A percentile compares a stretch with the other conserved stretches of the same genome.
Conservation (phyloP, 2,888 invertebrate genomes). For the Spodoptera picta region DNA sequence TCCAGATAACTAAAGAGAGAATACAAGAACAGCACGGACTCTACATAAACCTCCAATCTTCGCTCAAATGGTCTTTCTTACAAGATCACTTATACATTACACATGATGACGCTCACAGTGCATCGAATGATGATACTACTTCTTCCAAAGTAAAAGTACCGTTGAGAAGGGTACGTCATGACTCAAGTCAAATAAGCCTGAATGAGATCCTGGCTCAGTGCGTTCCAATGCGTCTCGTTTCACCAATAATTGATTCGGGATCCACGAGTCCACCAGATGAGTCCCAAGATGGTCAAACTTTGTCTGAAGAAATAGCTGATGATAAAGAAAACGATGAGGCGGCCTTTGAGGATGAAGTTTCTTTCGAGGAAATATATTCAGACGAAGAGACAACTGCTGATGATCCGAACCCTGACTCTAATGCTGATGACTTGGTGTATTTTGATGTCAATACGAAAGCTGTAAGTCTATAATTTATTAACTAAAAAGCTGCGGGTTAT, state of each 20-base stretch:
- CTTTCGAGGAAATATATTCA: slow-evolving; percentile 26
- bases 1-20: slow-evolving; percentile 57
- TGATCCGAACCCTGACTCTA: slow-evolving; percentile 12
- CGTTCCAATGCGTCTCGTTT: too few relatives aligned
- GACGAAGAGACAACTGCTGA: slow-evolving; percentile 32
- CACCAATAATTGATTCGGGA: too few relatives aligned
- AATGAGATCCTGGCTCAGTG: too few relatives aligned
- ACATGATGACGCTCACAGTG: slow-evolving; percentile 26
- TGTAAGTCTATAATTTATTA: slow-evolving; percentile 1
- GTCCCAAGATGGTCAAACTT: too few relatives aligned
- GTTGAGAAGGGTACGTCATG: too few relatives aligned
- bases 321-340: slow-evolving; percentile 23
- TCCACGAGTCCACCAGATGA: too few relatives aligned
- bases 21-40: slow-evolving; percentile 46
- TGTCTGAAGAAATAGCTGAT: too few relatives aligned
- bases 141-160: background rate
- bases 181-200: too few relatives aligned
- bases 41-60: slow-evolving; percentile 28
- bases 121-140: background rate
- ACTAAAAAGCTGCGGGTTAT: too few relatives aligned
- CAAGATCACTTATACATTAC: slow-evolving; percentile 29
- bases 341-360: slow-evolving; percentile 8
- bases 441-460: slow-evolving; percentile 6
- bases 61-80: slow-evolving; percentile 29
- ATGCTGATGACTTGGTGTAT: slow-evolving; percentile 9